A percentile compares a stretch with the other conserved stretches of the same genome.
phyloP scores from a whole-genome alignment of 2,888 invertebrate species.

The Leptothorax acervorum region DNA sequence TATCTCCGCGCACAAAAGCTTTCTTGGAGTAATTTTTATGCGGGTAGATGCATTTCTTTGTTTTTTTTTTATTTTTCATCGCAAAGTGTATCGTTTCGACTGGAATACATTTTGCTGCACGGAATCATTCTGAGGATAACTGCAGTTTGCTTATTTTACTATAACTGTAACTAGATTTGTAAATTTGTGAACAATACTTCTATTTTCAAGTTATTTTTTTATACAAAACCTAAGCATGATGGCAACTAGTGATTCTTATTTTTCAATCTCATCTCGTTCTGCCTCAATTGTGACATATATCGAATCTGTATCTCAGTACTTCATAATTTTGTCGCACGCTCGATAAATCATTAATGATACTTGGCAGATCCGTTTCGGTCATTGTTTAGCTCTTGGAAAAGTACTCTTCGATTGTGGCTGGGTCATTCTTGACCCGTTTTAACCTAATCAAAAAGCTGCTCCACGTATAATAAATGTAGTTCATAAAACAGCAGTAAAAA shows the following conservation, averaged over 20 bases:
- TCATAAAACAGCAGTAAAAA: not conserved
- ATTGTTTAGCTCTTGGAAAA: not conserved
- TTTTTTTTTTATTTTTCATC: not conserved
- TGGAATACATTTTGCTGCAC: not conserved
- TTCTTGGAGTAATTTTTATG: slow-evolving; percentile 2
- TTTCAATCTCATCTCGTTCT: not conserved
- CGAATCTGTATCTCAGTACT: not conserved
- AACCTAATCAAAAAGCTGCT: not conserved
- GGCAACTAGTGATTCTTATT: not conserved
- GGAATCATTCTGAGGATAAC: not conserved
- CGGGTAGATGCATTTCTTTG: not conserved
- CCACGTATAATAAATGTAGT: not conserved
- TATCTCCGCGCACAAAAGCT: slow-evolving; percentile 5
- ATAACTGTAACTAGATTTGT: not conserved
- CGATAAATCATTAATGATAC: not conserved
- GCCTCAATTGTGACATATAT: not conserved
- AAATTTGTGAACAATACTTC: not conserved
- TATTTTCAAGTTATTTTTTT: not conserved
- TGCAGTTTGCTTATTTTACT: not conserved
- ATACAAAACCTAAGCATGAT: not conserved
- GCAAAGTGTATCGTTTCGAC: not conserved
- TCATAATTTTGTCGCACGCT: not conserved
- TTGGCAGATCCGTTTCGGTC: not conserved
- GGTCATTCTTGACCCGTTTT: not conserved
- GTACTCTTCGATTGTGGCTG: not conserved